Evolutionary conservation across 2,113 vertebrate species (phyloP).

Genomic region (Triplophysa siluroides): DNA sequence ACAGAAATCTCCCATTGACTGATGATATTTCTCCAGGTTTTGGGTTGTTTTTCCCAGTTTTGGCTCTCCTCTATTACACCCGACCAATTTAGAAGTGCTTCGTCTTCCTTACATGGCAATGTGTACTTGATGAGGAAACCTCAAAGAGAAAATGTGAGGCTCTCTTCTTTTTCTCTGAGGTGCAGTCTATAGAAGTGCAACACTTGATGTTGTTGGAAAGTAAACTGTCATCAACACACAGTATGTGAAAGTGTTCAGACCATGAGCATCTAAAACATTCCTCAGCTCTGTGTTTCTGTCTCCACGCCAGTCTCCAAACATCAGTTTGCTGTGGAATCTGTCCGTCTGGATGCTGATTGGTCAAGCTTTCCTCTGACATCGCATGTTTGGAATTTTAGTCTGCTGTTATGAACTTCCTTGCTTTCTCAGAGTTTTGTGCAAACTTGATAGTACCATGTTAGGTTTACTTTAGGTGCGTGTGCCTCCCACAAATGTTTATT

Average conservation of each 20-base stretch:
- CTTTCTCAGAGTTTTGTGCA: background rate
- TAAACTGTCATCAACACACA: background rate
- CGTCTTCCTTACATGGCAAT: conserved; percentile 54
- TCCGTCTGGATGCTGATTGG: conserved; percentile 44
- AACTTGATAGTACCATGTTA: background rate
- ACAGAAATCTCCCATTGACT: background rate
- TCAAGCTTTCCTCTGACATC: conserved; percentile 47
- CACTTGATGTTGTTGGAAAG: background rate
- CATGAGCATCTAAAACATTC: conserved; percentile 43
- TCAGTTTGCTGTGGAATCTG: conserved; percentile 50
- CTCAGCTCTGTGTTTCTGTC: conserved; percentile 39
- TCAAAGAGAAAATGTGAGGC: background rate
- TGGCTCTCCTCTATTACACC: background rate
- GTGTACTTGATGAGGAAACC: conserved; percentile 13
- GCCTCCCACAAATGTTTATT: too few relatives aligned
- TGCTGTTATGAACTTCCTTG: conserved; percentile 7
- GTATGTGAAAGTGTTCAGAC: background rate
- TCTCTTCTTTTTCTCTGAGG: conserved; percentile 19
- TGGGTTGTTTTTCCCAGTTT: conserved; percentile 5
- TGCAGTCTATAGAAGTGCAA: conserved; percentile 7
- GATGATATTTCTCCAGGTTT: background rate
- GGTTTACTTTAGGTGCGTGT: background rate
- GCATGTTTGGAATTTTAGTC: conserved; percentile 59
- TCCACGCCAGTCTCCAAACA: conserved; percentile 27
- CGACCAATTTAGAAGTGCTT: background rate